These are phyloP conservation scores for Hormiphora californensis DNA, from an alignment of 37 sponge, comb jelly and placozoan species.

Conservation along the genomic window DNA sequence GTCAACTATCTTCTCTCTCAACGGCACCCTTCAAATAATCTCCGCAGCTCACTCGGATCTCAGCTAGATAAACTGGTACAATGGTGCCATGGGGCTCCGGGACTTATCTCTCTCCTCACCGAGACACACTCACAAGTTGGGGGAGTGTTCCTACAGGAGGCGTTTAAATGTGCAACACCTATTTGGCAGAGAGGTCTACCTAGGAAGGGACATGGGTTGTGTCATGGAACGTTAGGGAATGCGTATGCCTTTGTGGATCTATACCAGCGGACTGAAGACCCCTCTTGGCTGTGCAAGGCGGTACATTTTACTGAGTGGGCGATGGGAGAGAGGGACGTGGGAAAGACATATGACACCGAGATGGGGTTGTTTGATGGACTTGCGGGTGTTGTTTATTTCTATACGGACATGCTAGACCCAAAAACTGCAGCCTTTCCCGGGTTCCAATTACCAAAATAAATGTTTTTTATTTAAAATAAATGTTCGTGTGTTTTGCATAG, in stretches of 20 bases:
- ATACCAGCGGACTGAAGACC: constrained; percentile 55
- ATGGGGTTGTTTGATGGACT: constrained; percentile 59
- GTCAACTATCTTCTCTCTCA: constrained; percentile 61
- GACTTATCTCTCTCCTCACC: constrained; percentile 58
- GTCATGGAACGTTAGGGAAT: constrained; percentile 73
- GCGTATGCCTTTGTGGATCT: constrained; percentile 70
- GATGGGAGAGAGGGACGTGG: constrained; percentile 22
- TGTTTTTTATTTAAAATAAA: too few relatives aligned
- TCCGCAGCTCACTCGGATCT: constrained; percentile 32
- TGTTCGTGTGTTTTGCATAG: too few relatives aligned
- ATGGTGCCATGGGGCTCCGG: constrained; percentile 84
- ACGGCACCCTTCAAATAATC: constrained; percentile 63
- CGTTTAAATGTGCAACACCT: constrained; percentile 44
- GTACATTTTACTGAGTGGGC: constrained; percentile 54
- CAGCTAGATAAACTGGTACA: constrained; percentile 62
- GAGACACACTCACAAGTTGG: constrained; percentile 59
- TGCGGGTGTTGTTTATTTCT: constrained; percentile 74
- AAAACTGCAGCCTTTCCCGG: constrained; percentile 69
- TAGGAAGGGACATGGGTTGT: constrained; percentile 66
- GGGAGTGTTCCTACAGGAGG: constrained; percentile 52
- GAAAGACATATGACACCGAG: constrained; percentile 11
- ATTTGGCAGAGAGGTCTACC: constrained; percentile 72
- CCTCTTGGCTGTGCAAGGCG: constrained; percentile 38
- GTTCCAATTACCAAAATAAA: constrained; percentile 25
- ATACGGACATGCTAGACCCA: constrained; percentile 63